These are phyloP conservation scores for Oppia nitens DNA, from an alignment of 1,140 invertebrate species.

Conservation along the genomic window DNA sequence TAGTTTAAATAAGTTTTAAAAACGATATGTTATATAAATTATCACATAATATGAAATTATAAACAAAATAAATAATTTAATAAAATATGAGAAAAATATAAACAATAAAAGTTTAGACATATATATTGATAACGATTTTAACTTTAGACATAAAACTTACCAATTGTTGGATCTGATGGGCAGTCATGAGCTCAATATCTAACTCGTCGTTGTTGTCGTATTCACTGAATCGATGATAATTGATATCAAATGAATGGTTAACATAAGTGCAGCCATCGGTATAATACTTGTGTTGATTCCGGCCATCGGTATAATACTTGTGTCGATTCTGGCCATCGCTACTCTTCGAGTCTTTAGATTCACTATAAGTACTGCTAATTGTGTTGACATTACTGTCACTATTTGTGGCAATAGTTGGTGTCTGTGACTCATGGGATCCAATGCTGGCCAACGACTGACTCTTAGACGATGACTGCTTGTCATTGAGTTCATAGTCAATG, in stretches of 20 bases:
- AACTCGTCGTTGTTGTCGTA: not conserved
- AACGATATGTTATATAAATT: too few species aligned
- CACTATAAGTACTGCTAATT: not conserved
- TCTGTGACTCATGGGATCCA: not conserved
- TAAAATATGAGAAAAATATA: too few species aligned
- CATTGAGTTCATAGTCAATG: not conserved
- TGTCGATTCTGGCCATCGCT: not conserved
- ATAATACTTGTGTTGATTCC: too few species aligned
- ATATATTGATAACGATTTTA: too few species aligned
- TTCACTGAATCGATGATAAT: not conserved
- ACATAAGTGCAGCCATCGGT: too few species aligned
- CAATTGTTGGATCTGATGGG: not conserved
- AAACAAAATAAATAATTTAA: too few species aligned
- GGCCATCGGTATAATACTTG: too few species aligned
- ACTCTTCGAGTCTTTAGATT: not conserved
- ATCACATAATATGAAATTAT: too few species aligned
- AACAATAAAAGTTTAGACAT: too few species aligned
- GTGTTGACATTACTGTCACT: not conserved
- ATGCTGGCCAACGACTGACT: not conserved
- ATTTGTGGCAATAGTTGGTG: not conserved
- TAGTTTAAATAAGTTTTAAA: too few species aligned
- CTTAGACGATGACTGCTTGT: not conserved
- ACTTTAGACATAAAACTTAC: too few species aligned
- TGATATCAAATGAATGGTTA: too few species aligned
- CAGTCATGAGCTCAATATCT: not conserved